These are phyloP conservation scores for Bursaphelenchus okinawaensis DNA, from an alignment of 2,888 invertebrate species.

Conservation along the genomic window DNA sequence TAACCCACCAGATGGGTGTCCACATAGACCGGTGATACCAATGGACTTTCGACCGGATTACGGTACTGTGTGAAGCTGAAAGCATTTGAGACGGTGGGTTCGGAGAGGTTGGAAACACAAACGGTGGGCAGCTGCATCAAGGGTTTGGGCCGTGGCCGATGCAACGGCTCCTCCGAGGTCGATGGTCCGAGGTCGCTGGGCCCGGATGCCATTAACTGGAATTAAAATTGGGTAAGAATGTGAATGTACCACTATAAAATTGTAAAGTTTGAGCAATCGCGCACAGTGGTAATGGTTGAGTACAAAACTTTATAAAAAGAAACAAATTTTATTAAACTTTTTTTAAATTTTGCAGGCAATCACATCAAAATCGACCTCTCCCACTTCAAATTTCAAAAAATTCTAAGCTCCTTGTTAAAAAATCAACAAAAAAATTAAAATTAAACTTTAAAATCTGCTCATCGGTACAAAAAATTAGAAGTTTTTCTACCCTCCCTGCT, in stretches of 20 bases:
- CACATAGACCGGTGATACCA: conserved; percentile 29
- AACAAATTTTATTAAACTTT: background rate
- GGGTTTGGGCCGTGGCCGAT: conserved; percentile 15
- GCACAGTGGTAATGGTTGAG: too few species aligned
- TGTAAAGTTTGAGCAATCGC: background rate
- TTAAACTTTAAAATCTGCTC: too few species aligned
- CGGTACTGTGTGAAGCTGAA: background rate
- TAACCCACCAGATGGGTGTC: conserved; percentile 9
- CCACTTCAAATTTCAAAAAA: too few species aligned
- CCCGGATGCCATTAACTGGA: background rate
- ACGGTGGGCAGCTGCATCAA: conserved; percentile 28
- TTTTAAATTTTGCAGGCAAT: background rate
- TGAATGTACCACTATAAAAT: background rate
- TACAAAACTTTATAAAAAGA: background rate
- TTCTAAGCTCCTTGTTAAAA: too few species aligned
- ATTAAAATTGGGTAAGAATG: too few species aligned
- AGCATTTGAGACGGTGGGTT: background rate
- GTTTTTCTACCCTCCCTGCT: too few species aligned
- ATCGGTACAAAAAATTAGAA: too few species aligned
- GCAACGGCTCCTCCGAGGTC: background rate
- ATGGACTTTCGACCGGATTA: conserved; percentile 10
- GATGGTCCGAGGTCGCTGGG: background rate
- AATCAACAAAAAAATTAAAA: too few species aligned
- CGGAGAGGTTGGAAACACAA: conserved; percentile 15
- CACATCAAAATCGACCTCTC: too few species aligned